Evolutionary conservation across 2,113 vertebrate genomes (phyloP).

Genomic region (Capreolus pygargus): DNA sequence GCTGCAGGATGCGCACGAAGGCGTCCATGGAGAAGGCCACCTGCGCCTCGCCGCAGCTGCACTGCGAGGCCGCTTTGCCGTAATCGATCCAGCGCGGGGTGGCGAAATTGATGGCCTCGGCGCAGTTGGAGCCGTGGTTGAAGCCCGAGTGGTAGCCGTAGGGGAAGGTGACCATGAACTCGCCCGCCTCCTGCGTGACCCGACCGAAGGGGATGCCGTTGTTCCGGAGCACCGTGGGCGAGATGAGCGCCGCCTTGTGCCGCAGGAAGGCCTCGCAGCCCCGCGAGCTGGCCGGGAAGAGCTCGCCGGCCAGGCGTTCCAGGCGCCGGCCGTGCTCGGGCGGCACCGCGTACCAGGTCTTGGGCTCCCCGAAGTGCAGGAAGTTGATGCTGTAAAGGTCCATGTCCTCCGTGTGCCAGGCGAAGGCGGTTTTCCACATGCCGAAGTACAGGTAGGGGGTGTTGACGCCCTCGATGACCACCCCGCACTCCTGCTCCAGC

Average conservation of each 20-base stretch:
- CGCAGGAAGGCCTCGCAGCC: constrained; percentile 49
- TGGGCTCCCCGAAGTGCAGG: constrained; percentile 63
- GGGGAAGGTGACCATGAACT: constrained; percentile 63
- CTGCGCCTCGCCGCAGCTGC: constrained; percentile 51
- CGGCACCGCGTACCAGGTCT: constrained; percentile 63
- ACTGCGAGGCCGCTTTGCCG: constrained; percentile 49
- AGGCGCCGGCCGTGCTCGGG: constrained; percentile 33
- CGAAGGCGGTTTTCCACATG: constrained; percentile 59
- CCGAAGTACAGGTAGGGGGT: constrained; percentile 50
- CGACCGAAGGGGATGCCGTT: constrained; percentile 34
- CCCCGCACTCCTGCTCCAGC: not conserved
- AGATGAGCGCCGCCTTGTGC: constrained; percentile 63
- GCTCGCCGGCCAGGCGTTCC: constrained; percentile 48
- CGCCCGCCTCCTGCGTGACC: constrained; percentile 53
- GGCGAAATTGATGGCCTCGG: constrained; percentile 61
- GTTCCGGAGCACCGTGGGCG: constrained; percentile 15
- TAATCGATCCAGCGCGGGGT: constrained; percentile 46
- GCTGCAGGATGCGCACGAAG: constrained; percentile 53
- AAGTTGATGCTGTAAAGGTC: constrained; percentile 64
- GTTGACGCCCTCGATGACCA: constrained; percentile 48
- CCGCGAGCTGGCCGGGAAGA: constrained; percentile 22
- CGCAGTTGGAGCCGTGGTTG: constrained; percentile 67
- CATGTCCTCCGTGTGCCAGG: constrained; percentile 66
- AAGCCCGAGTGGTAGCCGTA: constrained; percentile 61
- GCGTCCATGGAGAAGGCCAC: constrained; percentile 57